A percentile compares a stretch with the other conserved stretches of the same genome.
Conservation (phyloP, 2,797 vertebrate species). For the Tarsius wallacei region DNA sequence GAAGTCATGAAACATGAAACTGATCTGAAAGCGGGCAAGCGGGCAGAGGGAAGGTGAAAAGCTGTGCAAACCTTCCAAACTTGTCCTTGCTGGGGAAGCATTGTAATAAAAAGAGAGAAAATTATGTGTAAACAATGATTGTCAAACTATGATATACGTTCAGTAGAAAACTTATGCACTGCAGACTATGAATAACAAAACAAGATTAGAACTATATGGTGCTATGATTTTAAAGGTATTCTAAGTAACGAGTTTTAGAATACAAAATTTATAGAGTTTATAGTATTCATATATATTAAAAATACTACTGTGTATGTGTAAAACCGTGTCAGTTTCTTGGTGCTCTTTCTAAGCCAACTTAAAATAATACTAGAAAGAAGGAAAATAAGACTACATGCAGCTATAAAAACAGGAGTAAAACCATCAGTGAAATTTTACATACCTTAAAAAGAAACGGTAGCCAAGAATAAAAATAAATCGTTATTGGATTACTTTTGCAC, state of each 20-base stretch:
- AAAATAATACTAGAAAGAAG: conserved; percentile 74
- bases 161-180: conserved; percentile 89
- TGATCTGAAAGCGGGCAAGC: conserved; percentile 93
- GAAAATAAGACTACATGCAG: conserved; percentile 90
- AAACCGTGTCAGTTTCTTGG: conserved; percentile 84
- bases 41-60: conserved; percentile 99
- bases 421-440: conserved; percentile 92
- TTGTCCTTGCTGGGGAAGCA: conserved; percentile 99
- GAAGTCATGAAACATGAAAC: conserved; percentile 94
- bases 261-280: conserved; percentile 83
- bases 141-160: conserved; percentile 90
- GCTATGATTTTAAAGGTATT: conserved; percentile 85
- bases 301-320: conserved; percentile 82
- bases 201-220: conserved; percentile 84
- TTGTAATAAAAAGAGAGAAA: conserved; percentile 99
- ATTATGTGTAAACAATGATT: conserved; percentile 96
- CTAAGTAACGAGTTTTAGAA: conserved; percentile 82
- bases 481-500: conserved; percentile 87
- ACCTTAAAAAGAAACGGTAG: conserved; percentile 93
- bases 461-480: conserved; percentile 90
- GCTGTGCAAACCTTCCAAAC: conserved; percentile 99
- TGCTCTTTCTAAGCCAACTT: conserved; percentile 86
- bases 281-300: conserved; percentile 77
- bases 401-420: conserved; percentile 89
- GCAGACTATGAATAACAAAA: conserved; percentile 85